These are phyloP conservation scores for Montipora efflorescens DNA, from an alignment of 64 coral and sea anemone species.

Conservation along the genomic window DNA sequence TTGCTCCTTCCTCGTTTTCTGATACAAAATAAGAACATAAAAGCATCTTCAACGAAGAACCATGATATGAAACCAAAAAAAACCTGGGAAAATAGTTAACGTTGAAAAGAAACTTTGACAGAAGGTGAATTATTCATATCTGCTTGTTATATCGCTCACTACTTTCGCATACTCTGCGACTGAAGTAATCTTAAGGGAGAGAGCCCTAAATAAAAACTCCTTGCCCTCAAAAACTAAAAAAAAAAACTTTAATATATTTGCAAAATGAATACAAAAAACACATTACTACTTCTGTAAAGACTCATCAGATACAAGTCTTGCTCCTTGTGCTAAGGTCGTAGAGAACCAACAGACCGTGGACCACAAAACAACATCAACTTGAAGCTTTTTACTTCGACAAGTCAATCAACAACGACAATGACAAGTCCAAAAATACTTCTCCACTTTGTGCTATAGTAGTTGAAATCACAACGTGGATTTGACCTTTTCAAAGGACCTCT, in stretches of 20 bases:
- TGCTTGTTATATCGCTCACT: conserved; percentile 14
- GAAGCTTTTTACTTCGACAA: not conserved
- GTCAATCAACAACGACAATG: not conserved
- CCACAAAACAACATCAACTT: conserved; percentile 6
- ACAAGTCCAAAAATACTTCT: not conserved
- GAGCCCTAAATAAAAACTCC: not conserved
- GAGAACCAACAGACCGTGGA: conserved; percentile 25
- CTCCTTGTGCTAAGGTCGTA: not conserved
- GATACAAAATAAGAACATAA: not conserved
- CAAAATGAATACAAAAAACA: not conserved
- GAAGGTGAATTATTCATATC: conserved; percentile 31
- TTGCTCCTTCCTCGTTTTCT: conserved; percentile 35
- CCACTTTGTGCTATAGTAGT: not conserved
- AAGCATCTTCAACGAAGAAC: not conserved
- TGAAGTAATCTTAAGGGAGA: conserved; percentile 17
- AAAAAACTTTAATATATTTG: not conserved
- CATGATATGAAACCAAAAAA: not conserved
- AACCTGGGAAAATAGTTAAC: not conserved
- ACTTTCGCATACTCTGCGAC: conserved; percentile 52
- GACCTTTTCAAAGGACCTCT: conserved; percentile 14
- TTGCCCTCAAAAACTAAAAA: not conserved
- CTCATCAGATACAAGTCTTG: not conserved
- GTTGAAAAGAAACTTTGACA: not conserved
- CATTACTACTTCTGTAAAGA: not conserved
- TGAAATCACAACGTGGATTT: not conserved